Evolutionary conservation across 2,888 invertebrate species (phyloP).

Genomic region (Mesochorus sp.): DNA sequence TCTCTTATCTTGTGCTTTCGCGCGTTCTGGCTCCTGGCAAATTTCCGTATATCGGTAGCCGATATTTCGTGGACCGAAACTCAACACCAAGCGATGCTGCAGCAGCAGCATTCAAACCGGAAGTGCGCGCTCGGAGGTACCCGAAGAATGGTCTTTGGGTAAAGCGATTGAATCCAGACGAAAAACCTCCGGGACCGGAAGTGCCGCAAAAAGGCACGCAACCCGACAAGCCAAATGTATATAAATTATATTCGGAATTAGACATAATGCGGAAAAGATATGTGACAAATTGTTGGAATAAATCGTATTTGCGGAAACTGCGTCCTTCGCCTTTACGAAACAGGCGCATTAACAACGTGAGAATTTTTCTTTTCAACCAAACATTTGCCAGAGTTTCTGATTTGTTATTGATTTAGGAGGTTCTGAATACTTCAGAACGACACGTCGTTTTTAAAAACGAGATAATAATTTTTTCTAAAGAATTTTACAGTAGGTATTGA

Average conservation of each 20-base stretch:
- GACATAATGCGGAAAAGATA: neutral
- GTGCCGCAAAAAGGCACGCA: neutral
- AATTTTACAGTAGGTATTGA: too few species aligned
- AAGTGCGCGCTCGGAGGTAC: constrained; percentile 18
- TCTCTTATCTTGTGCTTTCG: constrained; percentile 2
- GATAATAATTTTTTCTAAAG: too few species aligned
- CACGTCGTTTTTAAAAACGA: too few species aligned
- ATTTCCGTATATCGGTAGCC: constrained; percentile 56
- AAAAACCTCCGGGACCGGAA: neutral
- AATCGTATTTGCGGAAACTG: neutral
- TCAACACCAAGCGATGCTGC: neutral
- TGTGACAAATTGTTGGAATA: constrained; percentile 21
- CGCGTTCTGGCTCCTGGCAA: constrained; percentile 9
- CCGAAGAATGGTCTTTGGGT: constrained; percentile 2
- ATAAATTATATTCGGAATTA: constrained; percentile 25
- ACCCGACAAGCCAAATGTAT: neutral
- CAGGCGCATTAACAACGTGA: neutral
- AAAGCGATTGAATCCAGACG: constrained; percentile 4
- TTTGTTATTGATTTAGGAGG: too few species aligned
- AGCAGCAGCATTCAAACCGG: constrained; percentile 25
- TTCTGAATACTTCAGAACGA: too few species aligned
- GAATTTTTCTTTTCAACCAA: too few species aligned
- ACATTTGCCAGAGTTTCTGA: too few species aligned
- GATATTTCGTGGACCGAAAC: constrained; percentile 42
- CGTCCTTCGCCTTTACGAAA: neutral